Base-by-base conservation (phyloP, 1,140 invertebrate genomes). In the Cyclargus thomasi region DNA sequence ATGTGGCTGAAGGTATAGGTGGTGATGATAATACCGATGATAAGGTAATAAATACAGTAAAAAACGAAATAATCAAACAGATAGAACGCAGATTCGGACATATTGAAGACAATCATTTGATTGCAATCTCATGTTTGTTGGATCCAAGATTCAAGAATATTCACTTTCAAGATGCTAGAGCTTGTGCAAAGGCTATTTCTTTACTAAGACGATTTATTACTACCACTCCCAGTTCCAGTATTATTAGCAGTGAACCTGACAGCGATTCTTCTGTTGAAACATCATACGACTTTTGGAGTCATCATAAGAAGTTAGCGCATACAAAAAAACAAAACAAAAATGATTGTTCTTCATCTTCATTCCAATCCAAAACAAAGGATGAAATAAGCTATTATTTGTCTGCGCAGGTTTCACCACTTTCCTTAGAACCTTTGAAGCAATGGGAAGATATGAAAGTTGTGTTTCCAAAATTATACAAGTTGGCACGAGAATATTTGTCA, bases 71-170 rank as follows among this genome's bases (percentile, higher is more conserved):
- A 3, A 4, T 65, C 0, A 69, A 69, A 62, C 65, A 72, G 36
- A 68, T 71, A 68, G 67, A 71, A 71, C 57, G 53, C 59, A 16
- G 67, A 68, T 71, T 71, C 36, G 64, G 67, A 67, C 47, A 67
- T 67, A 67, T 72, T 66, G 70, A 72, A 72, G 59, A 68, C 10
- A 72, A 69, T 69, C 3, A 64, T 67, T 67, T 72, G 63, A 63
- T 72, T 65, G 68, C 71, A 67, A 65, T 69, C 3, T 67, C 68
- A 65, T 63, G 62, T 67, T 72, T 72, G 35, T 57, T 70, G 17
- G 68, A 72, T 66, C 71, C 71, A 18, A 62, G 71, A 70, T 72
- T 72, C 65, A 69, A 69, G 57, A 72, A 69, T 67, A 64, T 72
- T 0, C 71, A 72, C 53, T 72, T 72, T 65, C 35, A 72, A 29